These are phyloP conservation scores for Eristalinus aeneus DNA, from an alignment of 2,888 invertebrate genomes.

Conservation along the genomic window DNA sequence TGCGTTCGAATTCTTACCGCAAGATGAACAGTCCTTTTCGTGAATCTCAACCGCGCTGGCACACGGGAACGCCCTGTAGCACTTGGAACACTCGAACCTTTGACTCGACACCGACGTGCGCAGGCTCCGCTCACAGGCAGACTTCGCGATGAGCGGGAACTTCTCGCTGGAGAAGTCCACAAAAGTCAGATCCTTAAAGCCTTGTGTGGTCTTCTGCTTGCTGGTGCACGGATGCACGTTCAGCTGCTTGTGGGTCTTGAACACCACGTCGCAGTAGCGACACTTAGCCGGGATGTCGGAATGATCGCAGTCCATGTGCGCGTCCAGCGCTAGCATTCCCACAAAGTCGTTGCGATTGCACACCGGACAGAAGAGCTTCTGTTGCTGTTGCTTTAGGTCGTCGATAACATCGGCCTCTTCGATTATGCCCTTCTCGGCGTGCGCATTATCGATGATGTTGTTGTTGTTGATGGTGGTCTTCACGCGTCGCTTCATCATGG, in stretches of 20 bases:
- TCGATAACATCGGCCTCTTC: conserved; percentile 42
- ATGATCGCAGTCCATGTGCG: conserved; percentile 86
- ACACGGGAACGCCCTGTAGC: conserved; percentile 87
- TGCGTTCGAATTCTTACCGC: conserved; percentile 37
- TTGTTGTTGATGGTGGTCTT: conserved; percentile 78
- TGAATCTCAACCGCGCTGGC: conserved; percentile 86
- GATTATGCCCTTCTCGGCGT: conserved; percentile 43
- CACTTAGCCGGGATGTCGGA: conserved; percentile 87
- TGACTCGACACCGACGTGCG: conserved; percentile 83
- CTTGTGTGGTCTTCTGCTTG: conserved; percentile 78
- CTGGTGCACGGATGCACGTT: conserved; percentile 86
- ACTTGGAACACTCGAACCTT: conserved; percentile 87
- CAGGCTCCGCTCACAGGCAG: conserved; percentile 86
- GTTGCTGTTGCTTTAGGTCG: conserved; percentile 55
- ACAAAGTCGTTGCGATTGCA: conserved; percentile 85
- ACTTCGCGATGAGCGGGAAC: conserved; percentile 89
- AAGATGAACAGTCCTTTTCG: conserved; percentile 82
- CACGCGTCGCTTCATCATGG: conserved; percentile 75
- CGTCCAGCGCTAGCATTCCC: conserved; percentile 83
- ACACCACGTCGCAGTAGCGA: conserved; percentile 87
- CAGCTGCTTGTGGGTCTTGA: conserved; percentile 87
- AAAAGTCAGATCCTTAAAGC: conserved; percentile 87
- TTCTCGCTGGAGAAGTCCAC: conserved; percentile 91
- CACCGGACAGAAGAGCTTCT: conserved; percentile 83
- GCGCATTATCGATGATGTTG: conserved; percentile 72